Conservation (phyloP, 2,113 vertebrate genomes). For the Columbina picui region DNA sequence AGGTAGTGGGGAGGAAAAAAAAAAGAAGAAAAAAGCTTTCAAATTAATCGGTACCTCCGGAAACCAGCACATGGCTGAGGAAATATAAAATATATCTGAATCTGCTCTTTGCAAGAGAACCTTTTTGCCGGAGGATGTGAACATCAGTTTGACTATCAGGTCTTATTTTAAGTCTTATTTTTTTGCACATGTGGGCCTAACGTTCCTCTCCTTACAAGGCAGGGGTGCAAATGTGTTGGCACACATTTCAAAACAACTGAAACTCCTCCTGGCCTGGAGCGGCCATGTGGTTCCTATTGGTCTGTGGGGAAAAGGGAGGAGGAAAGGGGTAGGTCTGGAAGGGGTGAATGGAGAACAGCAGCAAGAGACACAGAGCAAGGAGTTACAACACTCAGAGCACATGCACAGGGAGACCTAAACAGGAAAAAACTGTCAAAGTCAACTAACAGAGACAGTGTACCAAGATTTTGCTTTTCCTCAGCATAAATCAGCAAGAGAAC, state of each 20-base stretch:
- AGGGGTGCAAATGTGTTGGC: neutral
- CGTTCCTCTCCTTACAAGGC: fast-evolving
- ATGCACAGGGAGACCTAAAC: neutral
- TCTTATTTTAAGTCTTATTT: neutral
- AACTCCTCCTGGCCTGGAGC: neutral
- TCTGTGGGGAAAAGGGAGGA: neutral
- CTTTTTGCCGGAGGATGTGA: neutral
- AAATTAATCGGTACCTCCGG: neutral
- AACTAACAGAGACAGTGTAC: neutral
- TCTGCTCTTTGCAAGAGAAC: neutral
- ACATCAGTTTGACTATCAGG: neutral
- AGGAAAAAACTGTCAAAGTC: neutral
- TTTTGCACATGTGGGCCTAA: neutral
- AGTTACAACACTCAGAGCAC: neutral
- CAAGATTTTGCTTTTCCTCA: neutral
- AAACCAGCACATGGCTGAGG: neutral
- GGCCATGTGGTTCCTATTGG: neutral
- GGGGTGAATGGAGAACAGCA: neutral
- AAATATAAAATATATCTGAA: neutral
- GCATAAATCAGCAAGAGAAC: fast-evolving
- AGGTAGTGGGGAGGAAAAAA: fast-evolving
- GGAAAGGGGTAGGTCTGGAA: fast-evolving
- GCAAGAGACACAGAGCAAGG: neutral
- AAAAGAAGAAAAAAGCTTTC: neutral
- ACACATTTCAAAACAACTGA: neutral